Base-by-base conservation (phyloP, 2,888 invertebrate species). In the Lasioglossum leucozonium region DNA sequence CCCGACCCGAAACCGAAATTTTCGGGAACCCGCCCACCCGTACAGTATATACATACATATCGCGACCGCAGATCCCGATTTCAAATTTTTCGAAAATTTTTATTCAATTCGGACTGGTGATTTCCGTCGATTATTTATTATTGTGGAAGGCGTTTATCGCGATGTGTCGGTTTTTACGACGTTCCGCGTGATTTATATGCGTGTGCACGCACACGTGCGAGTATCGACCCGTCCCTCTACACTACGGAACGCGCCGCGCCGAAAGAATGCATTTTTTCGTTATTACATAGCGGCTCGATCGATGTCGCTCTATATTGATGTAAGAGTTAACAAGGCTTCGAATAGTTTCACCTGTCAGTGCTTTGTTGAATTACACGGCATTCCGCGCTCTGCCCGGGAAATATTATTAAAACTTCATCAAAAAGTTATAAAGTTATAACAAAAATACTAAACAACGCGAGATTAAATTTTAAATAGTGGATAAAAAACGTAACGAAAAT, bases 91-190 rank as follows among this genome's bases (percentile, higher is more conserved):
- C 13, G 0, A 4, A 18, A 40, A 69, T 18, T 40, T 37, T 69
- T 69, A 69, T 69, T 69, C 37, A 69, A 69, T 69, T n/a, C 37
- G 13, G n/a, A n/a, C 11, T 3, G n/a, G 37, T n/a, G 40, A 40
- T 69, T 69, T 40, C 40, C 67, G 67, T n/a, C 22, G 40, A 40
- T 37, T 37, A 37, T 69, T 69, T 69, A 69, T 69, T 67, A 37
- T 55, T 37, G 11, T 37, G 10, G 67, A 40, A 37, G n/a, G 67
- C 37, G 37, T 83, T 82, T 58, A 82, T 73, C 72, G 72, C 37
- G 18, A 42, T 76, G 72, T 72, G 44, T 42, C 65, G 37, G 67
- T 69, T 80, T 83, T 76, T 62, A 44, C 72, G 72, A 58, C 72
- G 37, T 16, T 11, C 22, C 8, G 5, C 40, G 67, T 47, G 76